Conservation (phyloP, 2,888 invertebrate genomes). For the Oegoconia quadripuncta region DNA sequence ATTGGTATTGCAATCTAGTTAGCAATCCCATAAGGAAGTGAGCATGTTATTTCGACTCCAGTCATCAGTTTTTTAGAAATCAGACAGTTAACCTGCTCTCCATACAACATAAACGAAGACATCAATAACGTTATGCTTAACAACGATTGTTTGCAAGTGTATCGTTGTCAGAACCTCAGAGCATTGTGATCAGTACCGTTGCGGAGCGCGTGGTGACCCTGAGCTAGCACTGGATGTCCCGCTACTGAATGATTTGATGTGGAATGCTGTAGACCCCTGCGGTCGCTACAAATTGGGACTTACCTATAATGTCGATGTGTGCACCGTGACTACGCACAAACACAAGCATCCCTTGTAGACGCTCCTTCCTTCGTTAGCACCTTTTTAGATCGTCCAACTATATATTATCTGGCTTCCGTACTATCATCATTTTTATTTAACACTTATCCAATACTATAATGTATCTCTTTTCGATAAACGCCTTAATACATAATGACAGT, state of each 20-base stretch:
- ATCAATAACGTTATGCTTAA: constrained; percentile 7
- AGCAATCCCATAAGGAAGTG: too few species aligned
- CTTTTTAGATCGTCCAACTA: constrained; percentile 78
- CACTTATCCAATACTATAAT: too few species aligned
- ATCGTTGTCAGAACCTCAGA: background rate
- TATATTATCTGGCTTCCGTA: constrained; percentile 41
- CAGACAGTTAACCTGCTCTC: background rate
- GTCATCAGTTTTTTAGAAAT: constrained; percentile 7
- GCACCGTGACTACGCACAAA: constrained; percentile 69
- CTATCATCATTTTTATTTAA: constrained; percentile 22
- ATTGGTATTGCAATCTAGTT: too few species aligned
- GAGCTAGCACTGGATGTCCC: constrained; percentile 61
- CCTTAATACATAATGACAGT: constrained; percentile 38
- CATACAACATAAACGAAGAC: background rate
- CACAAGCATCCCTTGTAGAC: constrained; percentile 66
- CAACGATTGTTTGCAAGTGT: constrained; percentile 7
- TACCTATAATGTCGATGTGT: constrained; percentile 57
- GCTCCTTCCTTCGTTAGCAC: constrained; percentile 78
- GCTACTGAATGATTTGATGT: constrained; percentile 67
- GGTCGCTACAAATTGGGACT: constrained; percentile 47
- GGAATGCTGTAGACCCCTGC: constrained; percentile 64
- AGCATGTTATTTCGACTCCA: too few species aligned
- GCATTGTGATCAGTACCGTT: constrained; percentile 28
- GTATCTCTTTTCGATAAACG: constrained; percentile 12
- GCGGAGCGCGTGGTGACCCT: constrained; percentile 68